These are phyloP conservation scores for Drosophila birchii DNA, from an alignment of 2,888 invertebrate species.

Conservation along the genomic window DNA sequence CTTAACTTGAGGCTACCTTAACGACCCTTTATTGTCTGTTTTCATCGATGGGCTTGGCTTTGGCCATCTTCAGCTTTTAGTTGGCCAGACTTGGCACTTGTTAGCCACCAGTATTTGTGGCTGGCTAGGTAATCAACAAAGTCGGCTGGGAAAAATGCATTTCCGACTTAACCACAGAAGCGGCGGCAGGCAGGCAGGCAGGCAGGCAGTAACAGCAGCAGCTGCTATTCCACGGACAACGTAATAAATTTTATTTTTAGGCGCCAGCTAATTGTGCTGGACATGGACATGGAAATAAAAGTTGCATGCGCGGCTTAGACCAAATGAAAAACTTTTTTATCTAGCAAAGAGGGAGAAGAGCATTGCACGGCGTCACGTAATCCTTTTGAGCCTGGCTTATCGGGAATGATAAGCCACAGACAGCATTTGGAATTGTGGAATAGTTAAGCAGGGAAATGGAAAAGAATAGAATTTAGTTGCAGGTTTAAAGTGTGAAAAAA, in stretches of 20 bases:
- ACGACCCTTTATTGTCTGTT: slow-evolving; percentile 33
- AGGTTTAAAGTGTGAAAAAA: too few species aligned
- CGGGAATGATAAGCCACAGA: slow-evolving; percentile 42
- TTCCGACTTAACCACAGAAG: slow-evolving; percentile 40
- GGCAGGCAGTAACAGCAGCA: slow-evolving; percentile 11
- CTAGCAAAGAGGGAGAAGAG: slow-evolving; percentile 6
- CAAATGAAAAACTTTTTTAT: slow-evolving; percentile 66
- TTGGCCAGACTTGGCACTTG: slow-evolving; percentile 30
- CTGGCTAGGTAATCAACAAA: slow-evolving; percentile 31
- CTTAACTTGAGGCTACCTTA: slow-evolving; percentile 8
- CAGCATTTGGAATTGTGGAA: slow-evolving; percentile 27
- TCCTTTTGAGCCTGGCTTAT: slow-evolving; percentile 57
- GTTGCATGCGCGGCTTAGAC: slow-evolving; percentile 52
- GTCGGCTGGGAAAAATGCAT: slow-evolving; percentile 15
- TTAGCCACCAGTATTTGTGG: slow-evolving; percentile 19
- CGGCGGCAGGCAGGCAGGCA: not conserved
- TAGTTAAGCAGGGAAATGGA: not conserved
- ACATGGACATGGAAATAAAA: slow-evolving; percentile 45
- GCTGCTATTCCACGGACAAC: slow-evolving; percentile 56
- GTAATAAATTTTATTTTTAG: slow-evolving; percentile 79
- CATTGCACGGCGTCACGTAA: slow-evolving; percentile 45
- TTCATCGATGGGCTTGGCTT: slow-evolving; percentile 9
- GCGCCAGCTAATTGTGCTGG: slow-evolving; percentile 66
- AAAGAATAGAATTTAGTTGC: not conserved
- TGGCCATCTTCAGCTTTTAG: slow-evolving; percentile 16